Evolutionary conservation across 2,797 vertebrate genomes (phyloP), one percentile per base, ranked within the genome.

Genomic region (Lepus townsendii): DNA sequence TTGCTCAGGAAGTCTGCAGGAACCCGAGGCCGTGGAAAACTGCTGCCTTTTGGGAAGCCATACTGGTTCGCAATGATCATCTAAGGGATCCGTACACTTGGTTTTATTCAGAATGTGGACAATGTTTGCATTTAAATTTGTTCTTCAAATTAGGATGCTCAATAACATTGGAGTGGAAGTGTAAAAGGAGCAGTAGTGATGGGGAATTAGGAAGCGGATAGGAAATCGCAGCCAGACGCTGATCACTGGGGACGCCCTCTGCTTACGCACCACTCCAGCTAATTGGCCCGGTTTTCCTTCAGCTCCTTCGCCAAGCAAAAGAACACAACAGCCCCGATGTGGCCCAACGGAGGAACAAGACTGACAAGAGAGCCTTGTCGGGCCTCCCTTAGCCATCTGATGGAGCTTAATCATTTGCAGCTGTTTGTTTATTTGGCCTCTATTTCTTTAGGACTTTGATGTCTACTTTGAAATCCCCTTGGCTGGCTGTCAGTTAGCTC

Each of bases 1-100:
- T 93, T 85, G 78, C 63, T 88, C 47, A 93, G 13, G 26, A 92
- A 85, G 9, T 63, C 47, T 96, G 14, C 30, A 92, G 63, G 92
- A 89, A 60, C 26, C 14, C 26, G 42, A 57, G 65, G 57, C 71
- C 24, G 78, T 57, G 10, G 24, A 80, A 68, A 68, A 71, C 16
- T 94, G 38, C 52, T 16, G 13, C 83, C 27, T 27, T 89, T 92
- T 80, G 14, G 10, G 77, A 90, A 92, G 71, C 90, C 38, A 38
- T 26, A 50, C 27, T 10, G 30, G 42, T 35, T 69, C 22, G 14
- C 69, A 50, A 71, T 52, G 42, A 60, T 90, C 32, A 71, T 80
- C 14, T 72, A 57, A 72, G 69, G n/a, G 88, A 85, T 85, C 27
- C 7, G n/a, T 35, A 9, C 20, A 50, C 1, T 77, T 47, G n/a